Base-by-base conservation (phyloP, 2,888 invertebrate species). In the Hirtodrosophila confusa region DNA sequence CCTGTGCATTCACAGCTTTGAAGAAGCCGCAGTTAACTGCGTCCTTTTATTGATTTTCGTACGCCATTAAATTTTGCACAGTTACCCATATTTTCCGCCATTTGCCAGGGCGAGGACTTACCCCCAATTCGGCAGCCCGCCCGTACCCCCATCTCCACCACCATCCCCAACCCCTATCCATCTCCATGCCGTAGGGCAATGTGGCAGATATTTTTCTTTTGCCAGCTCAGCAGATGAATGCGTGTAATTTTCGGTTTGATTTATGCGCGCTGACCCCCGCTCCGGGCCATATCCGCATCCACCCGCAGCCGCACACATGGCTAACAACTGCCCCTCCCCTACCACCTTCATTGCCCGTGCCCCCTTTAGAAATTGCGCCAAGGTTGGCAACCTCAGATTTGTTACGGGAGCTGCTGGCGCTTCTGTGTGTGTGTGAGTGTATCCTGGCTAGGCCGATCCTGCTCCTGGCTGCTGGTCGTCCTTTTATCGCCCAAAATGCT, bases 241-340 rank as follows among this genome's bases (percentile, higher is more conserved):
- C 87, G 86, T 87, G 89, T 88, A 90, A 89, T 88, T 89, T 88
- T 87, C 86, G 67, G 78, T 89, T 87, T 89, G 89, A 89, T 89
- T 90, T 89, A 89, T 90, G 78, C 69, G 70, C 80, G 68, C 69
- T 85, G 88, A 80, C 80, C 78, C 78, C 88, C 75, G 66, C 80
- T 56, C 62, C 71, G 27, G 67, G 69, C 74, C 78, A 70, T 68
- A 75, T 66, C 63, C 69, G 41, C 56, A 51, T 45, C 54, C 61
- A 55, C 62, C 68, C 53, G 55, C 55, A 55, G 29, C 36, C 51
- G 53, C 68, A 75, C 71, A 68, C 80, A 69, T 82, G 71, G 78
- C 77, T 50, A 35, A 35, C 8, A 37, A 23, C 40, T 12, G 11
- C 35, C 40, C 33, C 11, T 11, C 11, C 37, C 8, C 11, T 7